A percentile compares a stretch with the other conserved stretches of the same genome.
Conservation (phyloP, 2,888 invertebrate species). For the Nemotelus nigrinus region DNA sequence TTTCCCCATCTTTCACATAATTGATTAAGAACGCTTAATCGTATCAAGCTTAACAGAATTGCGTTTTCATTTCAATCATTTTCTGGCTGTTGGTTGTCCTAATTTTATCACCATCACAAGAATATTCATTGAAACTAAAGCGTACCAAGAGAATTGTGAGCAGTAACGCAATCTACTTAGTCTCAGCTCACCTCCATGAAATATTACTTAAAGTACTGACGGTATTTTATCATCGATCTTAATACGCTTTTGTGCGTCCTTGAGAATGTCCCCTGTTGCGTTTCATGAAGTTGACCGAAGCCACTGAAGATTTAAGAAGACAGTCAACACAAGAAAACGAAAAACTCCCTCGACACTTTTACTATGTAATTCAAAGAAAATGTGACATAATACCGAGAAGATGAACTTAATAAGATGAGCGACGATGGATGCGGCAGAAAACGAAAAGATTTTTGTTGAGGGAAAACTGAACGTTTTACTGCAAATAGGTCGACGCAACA, state of each 20-base stretch:
- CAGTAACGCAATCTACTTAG: constrained; percentile 37
- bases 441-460: background rate
- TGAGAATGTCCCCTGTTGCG: constrained; percentile 38
- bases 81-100: background rate
- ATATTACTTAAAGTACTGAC: constrained; percentile 35
- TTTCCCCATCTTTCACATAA: background rate
- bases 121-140: background rate
- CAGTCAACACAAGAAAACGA: constrained; percentile 42
- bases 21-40: constrained; percentile 23
- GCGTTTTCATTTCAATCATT: constrained; percentile 25
- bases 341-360: constrained; percentile 41
- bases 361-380: constrained; percentile 41
- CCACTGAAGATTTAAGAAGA: constrained; percentile 41
- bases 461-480: constrained; percentile 9
- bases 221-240: constrained; percentile 41
- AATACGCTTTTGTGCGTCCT: constrained; percentile 31
- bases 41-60: constrained; percentile 14
- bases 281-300: constrained; percentile 11
- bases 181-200: background rate
- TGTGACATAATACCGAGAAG: constrained; percentile 43
- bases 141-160: background rate
- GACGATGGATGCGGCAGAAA: background rate
- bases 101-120: constrained; percentile 9
- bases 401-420: constrained; percentile 33
- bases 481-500: background rate